These are phyloP conservation scores for Myotis vivesi DNA, from an alignment of 2,797 vertebrate species.

Conservation along the genomic window DNA sequence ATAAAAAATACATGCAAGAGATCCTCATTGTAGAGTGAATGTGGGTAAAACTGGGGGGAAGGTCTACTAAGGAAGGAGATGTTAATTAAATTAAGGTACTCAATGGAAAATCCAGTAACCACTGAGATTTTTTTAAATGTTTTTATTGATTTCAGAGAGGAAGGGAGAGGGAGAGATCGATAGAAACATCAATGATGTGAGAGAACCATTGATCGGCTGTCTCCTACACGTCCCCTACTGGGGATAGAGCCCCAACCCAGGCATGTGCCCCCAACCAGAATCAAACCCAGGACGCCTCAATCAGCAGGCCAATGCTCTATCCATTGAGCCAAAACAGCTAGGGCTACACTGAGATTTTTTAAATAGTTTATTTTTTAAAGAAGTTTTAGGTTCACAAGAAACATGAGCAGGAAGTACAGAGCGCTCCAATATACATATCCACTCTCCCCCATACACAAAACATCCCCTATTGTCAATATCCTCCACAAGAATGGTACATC, in stretches of 20 bases:
- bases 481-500: neutral
- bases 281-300: no score
- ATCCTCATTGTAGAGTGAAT: neutral
- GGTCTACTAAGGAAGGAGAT: neutral
- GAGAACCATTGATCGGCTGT: no score
- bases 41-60: neutral
- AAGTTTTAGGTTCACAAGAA: conserved; percentile 38
- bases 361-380: conserved; percentile 19
- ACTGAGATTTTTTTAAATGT: neutral
- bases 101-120: neutral
- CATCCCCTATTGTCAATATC: neutral
- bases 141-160: no score
- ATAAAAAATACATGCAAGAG: neutral
- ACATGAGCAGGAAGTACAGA: neutral
- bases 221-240: no score
- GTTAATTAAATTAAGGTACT: conserved; percentile 17
- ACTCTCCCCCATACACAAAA: neutral
- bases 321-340: no score
- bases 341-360: neutral
- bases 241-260: no score
- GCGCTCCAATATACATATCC: neutral
- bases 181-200: no score
- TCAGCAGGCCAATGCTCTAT: no score
- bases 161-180: no score
- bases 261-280: no score